Base-by-base conservation (phyloP, 2,888 invertebrate species). In the Dasypogon diadema region DNA sequence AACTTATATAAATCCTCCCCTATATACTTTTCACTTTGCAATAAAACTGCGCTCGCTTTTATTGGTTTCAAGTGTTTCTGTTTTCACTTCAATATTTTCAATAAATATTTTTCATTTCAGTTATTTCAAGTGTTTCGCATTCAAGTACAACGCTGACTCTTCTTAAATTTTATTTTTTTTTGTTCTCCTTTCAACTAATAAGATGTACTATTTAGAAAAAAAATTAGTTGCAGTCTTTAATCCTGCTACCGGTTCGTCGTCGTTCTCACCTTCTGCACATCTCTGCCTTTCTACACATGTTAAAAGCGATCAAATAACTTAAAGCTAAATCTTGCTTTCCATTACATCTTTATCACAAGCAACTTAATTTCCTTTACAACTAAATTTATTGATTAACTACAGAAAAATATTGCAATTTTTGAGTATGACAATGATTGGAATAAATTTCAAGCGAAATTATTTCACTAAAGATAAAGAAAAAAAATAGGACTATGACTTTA, bases 161-260 rank as follows among this genome's bases (percentile, higher is more conserved):
- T 30, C 26, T 58, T 30, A 26, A 16, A 34, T 37, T 65, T 46
- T 8, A 18, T 22, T 65, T 48, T 22, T 42, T 65, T 65, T 14
- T 65, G 26, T 8, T 18, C 8, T 21, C 8, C 14, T 51, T 51
- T 21, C 18, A 18, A 12, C 5, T 63, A 37, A 48, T n/a, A n/a
- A n/a, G n/a, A n/a, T n/a, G n/a, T n/a, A n/a, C n/a, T n/a, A n/a
- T 65, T 37, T 37, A 37, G 4, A 48, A 42, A 37, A 37, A 65
- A 63, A 65, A 58, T 30, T 30, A 65, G 22, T 65, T 65, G 65
- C 65, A 65, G 65, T 65, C 65, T 65, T 65, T 22, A 65, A 46
- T 65, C 65, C 65, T 65, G 65, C 65, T 65, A 65, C 21, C 24
- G 8, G 16, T 12, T 65, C 48, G 48, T 65, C 65, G 16, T 65